phyloP scores from a whole-genome alignment of 2,113 vertebrate genomes.

The Oostethus manadensis region DNA sequence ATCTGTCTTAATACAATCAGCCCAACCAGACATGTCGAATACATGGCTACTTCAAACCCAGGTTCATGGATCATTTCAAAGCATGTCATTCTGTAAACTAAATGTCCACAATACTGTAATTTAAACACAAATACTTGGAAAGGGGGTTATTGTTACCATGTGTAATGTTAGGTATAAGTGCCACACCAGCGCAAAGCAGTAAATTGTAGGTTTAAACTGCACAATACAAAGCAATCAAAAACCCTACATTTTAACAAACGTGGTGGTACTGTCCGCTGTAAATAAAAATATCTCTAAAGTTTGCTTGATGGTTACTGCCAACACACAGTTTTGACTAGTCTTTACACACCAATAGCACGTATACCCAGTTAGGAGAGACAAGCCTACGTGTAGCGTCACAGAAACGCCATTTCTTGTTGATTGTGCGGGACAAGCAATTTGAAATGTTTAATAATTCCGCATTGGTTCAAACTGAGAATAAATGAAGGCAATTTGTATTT shows the following conservation, averaged over 20 bases:
- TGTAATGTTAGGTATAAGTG: background rate
- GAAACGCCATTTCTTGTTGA: background rate
- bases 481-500: background rate
- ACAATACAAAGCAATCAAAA: background rate
- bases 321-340: background rate
- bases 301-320: background rate
- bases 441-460: background rate
- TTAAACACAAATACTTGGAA: too few species aligned
- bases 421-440: background rate
- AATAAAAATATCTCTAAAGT: background rate
- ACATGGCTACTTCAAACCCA: background rate
- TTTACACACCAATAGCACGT: constrained; percentile 14
- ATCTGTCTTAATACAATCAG: constrained; percentile 7
- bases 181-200: background rate
- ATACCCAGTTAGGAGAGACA: constrained; percentile 7
- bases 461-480: too few species aligned
- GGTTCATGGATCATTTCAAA: background rate
- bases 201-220: background rate
- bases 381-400: constrained; percentile 16
- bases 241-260: background rate
- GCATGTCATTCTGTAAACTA: background rate
- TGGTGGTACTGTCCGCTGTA: background rate
- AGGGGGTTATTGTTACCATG: too few species aligned
- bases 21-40: background rate
- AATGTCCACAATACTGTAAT: too few species aligned